Percentiles rank a stretch among this genome's conserved stretches.
Conservation (phyloP, 2,797 vertebrate species). For the Salmo trutta region DNA sequence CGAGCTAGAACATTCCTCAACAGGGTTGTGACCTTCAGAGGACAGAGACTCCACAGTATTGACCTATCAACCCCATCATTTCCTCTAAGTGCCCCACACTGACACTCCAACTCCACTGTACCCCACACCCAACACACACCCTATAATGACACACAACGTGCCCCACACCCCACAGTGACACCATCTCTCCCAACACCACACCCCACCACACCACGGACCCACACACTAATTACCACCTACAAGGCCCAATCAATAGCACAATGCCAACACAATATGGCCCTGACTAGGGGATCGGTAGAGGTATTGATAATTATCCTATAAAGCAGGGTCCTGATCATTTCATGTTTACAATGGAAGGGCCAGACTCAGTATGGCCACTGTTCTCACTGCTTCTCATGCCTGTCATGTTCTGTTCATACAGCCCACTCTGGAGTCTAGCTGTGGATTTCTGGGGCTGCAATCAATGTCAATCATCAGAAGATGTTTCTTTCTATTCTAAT, state of each 20-base stretch:
- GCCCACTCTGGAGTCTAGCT: slow-evolving; percentile 44
- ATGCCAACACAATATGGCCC: slow-evolving; percentile 67
- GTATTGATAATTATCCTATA: slow-evolving; percentile 66
- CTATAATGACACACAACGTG: slow-evolving; percentile 43
- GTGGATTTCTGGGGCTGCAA: slow-evolving; percentile 49
- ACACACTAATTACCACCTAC: slow-evolving; percentile 74
- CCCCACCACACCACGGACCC: slow-evolving; percentile 62
- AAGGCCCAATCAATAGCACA: slow-evolving; percentile 75
- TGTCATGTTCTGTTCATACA: slow-evolving; percentile 45
- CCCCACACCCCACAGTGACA: slow-evolving; percentile 59
- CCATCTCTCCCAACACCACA: slow-evolving; percentile 61
- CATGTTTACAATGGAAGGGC: slow-evolving; percentile 61
- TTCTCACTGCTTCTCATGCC: slow-evolving; percentile 36
- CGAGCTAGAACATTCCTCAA: slow-evolving; percentile 70
- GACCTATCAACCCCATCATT: slow-evolving; percentile 58
- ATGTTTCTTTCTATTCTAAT: slow-evolving; percentile 45
- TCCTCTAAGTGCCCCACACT: slow-evolving; percentile 48
- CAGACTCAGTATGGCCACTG: slow-evolving; percentile 45
- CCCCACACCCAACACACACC: slow-evolving; percentile 34
- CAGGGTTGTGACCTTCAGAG: slow-evolving; percentile 63
- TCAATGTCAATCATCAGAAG: slow-evolving; percentile 63
- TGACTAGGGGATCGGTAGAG: slow-evolving; percentile 53
- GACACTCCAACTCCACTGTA: slow-evolving; percentile 21
- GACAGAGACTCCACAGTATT: slow-evolving; percentile 63
- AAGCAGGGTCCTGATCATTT: slow-evolving; percentile 64